Base-by-base conservation (phyloP, 2,113 vertebrate species). In the Elachura formosa region DNA sequence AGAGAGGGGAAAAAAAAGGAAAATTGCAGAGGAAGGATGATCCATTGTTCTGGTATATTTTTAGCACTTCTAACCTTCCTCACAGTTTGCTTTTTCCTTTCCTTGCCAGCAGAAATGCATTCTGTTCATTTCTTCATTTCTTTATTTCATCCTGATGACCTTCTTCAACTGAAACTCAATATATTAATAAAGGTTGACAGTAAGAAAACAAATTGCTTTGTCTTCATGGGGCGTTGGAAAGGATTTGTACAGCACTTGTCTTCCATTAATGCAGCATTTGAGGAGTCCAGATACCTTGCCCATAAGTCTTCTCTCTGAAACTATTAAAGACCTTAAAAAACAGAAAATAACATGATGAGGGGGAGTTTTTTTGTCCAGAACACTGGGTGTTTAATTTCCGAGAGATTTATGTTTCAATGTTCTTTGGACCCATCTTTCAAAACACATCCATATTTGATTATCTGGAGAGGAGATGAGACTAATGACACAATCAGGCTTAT, bases 341-440 rank as follows among this genome's bases (percentile, higher is more conserved):
- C 67, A 85, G 75, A 90, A 93, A 96, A 87, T 51, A 66, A 84
- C 56, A 76, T 4, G 17, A 81, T 84, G 59, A 89, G 77, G 74
- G 61, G 79, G 61, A 29, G 26, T 10, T 77, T 94, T 92, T 71
- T 56, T 51, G 82, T 84, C 41, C 89, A 68, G 94, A 95, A 75
- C 74, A 88, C 29, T 28, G 59, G 48, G 67, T 88, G 59, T 81
- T 92, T 86, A 52, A 36, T 48, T 91, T 75, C 74, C 0, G 0
- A 90, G 80, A 95, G 91, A 97, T 96, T 97, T 97, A 96, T 96
- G 90, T 83, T 62, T 61, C 62, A 24, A 52, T 95, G 88, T 96
- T 97, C 95, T 94, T 75, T 87, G 80, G 96, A 96, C 59, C 63
- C 54, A 85, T 95, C 91, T 95, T 97, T 98, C 97, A 97, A 91